Evolutionary conservation across 2,113 vertebrate genomes (phyloP).

Genomic region (Hippocampus zosterae): DNA sequence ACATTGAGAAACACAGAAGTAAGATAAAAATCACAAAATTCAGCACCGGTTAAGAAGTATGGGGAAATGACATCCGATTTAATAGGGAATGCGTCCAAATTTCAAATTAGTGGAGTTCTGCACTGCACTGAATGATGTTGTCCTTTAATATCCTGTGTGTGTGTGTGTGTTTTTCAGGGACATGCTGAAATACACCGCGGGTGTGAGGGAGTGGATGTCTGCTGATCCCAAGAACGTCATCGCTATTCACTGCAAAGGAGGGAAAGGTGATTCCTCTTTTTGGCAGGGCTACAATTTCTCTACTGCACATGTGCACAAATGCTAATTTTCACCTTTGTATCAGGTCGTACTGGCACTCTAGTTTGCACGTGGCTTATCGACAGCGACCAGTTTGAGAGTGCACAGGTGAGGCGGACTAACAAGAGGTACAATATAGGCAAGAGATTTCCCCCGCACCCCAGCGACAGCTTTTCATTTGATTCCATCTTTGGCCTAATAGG

Average conservation of each 20-base stretch:
- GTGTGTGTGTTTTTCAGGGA: conserved; percentile 67
- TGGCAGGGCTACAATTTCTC: not conserved
- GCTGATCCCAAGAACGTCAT: conserved; percentile 79
- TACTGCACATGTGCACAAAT: too few relatives aligned
- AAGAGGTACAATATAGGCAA: not conserved
- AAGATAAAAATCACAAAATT: too few relatives aligned
- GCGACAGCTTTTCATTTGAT: not conserved
- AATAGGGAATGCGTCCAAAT: too few relatives aligned
- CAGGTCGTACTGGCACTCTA: conserved; percentile 93
- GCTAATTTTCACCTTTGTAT: conserved; percentile 24
- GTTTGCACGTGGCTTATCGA: conserved; percentile 87
- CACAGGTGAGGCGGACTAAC: conserved; percentile 73
- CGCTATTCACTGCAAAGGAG: conserved; percentile 93
- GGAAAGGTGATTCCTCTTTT: conserved; percentile 78
- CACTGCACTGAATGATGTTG: not conserved
- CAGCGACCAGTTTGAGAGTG: conserved; percentile 82
- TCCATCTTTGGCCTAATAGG: conserved; percentile 48
- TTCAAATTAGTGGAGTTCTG: not conserved
- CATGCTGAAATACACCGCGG: conserved; percentile 83
- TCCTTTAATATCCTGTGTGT: not conserved
- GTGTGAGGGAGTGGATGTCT: conserved; percentile 83
- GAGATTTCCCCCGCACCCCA: not conserved
- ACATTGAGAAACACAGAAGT: too few relatives aligned
- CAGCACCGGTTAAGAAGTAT: too few relatives aligned
- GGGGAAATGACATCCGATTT: too few relatives aligned